Evolutionary conservation across 2,113 vertebrate genomes (phyloP), one percentile per base, ranked within the genome.

Genomic region (Marmota monax): DNA sequence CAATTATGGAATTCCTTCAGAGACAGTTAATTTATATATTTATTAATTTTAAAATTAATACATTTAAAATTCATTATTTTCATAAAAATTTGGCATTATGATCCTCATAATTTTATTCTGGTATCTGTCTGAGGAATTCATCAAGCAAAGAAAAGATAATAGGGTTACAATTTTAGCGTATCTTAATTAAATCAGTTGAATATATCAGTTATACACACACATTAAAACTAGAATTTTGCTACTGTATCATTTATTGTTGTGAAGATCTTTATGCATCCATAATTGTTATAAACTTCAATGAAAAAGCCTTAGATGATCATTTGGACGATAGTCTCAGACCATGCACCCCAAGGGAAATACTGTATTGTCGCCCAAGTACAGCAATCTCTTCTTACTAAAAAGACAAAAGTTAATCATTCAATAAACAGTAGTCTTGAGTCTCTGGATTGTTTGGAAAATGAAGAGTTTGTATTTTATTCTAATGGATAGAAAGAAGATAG

Each of bases 151-250:
- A 2, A 74, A 95, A 83, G 22, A 63, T 45, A 88, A 69, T 37
- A 79, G 12, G 2, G 0, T 7, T 92, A 79, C 53, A 82, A 88
- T 85, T 88, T 88, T 29, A 76, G 1, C 73, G 12, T 96, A 94
- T 76, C 65, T 90, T 95, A 94, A 85, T 86, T 92, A 93, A 90
- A 77, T 94, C 73, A 93, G 32, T 67, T 58, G 20, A 86, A n/a
- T 67, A 32, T 84, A 84, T 48, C 42, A 72, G 12, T 88, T 56
- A 86, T 53, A 37, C 14, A 78, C 5, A 74, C 4, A 80, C 14
- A 79, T 1, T 20, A 32, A 67, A 83, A 42, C 14, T 79, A 51
- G 32, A 90, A 79, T 79, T 78, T 80, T 93, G 0, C 58, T 74
- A 1, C 58, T 61, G 4, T 80, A 32, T 84, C 8, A 84, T 92